Evolutionary conservation across 2,888 invertebrate genomes (phyloP).

Genomic region (Stenurella melanura): DNA sequence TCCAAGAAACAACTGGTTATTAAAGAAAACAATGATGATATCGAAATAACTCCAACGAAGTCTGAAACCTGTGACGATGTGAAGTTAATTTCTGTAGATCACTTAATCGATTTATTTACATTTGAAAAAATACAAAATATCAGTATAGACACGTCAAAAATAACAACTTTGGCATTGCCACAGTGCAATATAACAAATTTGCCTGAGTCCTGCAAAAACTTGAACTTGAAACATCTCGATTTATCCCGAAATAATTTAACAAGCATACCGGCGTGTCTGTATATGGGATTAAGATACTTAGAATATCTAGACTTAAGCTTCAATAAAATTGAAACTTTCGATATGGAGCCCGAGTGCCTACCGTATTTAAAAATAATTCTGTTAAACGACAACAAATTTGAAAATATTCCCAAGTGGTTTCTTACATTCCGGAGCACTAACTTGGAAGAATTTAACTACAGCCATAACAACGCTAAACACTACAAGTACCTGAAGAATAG

Average conservation of each 20-base stretch:
- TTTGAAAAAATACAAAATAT: not conserved
- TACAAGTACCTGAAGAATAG: slow-evolving; percentile 55
- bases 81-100: not conserved
- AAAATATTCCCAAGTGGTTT: slow-evolving; percentile 60
- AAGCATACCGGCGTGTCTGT: slow-evolving; percentile 58
- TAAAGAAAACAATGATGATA: not conserved
- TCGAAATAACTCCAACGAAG: slow-evolving; percentile 13
- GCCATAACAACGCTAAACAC: slow-evolving; percentile 56
- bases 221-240: slow-evolving; percentile 54
- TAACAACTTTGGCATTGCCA: slow-evolving; percentile 52
- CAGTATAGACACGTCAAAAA: slow-evolving; percentile 27
- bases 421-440: slow-evolving; percentile 53
- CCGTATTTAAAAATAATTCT: slow-evolving; percentile 51
- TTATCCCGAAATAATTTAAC: slow-evolving; percentile 57
- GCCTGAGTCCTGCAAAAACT: slow-evolving; percentile 48
- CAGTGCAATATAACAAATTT: slow-evolving; percentile 55
- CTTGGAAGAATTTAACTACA: slow-evolving; percentile 59
- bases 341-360: slow-evolving; percentile 58
- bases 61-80: not conserved
- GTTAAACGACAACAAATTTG: slow-evolving; percentile 56
- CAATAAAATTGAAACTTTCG: slow-evolving; percentile 56
- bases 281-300: slow-evolving; percentile 53
- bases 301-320: slow-evolving; percentile 57
- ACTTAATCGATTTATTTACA: slow-evolving; percentile 7
- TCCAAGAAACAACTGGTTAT: not conserved